Evolutionary conservation across 1,140 invertebrate genomes (phyloP).

Genomic region (Acromyrmex charruanus): DNA sequence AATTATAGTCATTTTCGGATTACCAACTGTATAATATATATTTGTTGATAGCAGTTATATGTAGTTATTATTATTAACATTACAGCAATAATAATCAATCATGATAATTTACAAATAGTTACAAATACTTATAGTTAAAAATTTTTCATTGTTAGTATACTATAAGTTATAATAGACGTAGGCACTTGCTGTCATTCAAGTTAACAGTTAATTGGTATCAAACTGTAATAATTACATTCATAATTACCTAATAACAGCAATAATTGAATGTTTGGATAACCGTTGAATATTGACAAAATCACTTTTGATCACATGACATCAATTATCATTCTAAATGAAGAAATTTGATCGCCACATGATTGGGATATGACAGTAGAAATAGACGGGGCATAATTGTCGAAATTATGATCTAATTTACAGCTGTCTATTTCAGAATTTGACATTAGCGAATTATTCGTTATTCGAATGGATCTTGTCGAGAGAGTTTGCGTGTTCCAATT

Average conservation of each 20-base stretch:
- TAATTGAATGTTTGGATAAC: not conserved
- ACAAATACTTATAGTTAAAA: too few relatives aligned
- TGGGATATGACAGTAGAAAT: not conserved
- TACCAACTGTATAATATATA: too few relatives aligned
- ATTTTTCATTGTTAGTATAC: not conserved
- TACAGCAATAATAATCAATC: too few relatives aligned
- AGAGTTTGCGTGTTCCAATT: slow-evolving; percentile 23
- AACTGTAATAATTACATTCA: not conserved
- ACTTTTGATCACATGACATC: not conserved
- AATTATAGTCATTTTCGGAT: too few relatives aligned
- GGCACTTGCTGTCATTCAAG: not conserved
- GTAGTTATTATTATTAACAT: too few relatives aligned
- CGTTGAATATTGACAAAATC: slow-evolving; percentile 6
- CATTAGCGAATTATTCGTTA: slow-evolving; percentile 25
- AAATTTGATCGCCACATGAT: not conserved
- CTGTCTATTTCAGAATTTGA: slow-evolving; percentile 8
- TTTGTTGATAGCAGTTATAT: too few relatives aligned
- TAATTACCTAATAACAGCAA: not conserved
- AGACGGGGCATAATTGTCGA: slow-evolving; percentile 9
- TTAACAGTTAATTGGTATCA: not conserved
- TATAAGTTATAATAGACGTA: not conserved
- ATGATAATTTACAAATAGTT: too few relatives aligned
- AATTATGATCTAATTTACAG: slow-evolving; percentile 21
- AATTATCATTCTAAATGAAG: slow-evolving; percentile 20
- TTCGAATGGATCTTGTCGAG: slow-evolving; percentile 15